phyloP scores from a whole-genome alignment of 2,888 invertebrate species.

The Empis stercorea region DNA sequence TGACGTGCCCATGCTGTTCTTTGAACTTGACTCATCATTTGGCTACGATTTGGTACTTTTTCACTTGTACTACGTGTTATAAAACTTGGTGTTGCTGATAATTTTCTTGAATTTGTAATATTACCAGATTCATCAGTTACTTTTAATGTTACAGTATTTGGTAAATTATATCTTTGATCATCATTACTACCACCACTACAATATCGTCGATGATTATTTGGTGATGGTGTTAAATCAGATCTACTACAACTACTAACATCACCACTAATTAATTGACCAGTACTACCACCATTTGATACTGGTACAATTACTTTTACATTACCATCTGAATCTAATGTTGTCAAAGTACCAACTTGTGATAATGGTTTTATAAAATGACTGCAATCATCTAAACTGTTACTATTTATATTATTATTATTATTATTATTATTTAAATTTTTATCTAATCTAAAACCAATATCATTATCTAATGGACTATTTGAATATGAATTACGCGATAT shows the following conservation, averaged over 20 bases:
- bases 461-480: constrained; percentile 26
- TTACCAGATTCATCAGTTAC: constrained; percentile 42
- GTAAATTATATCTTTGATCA: constrained; percentile 23
- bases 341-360: constrained; percentile 48
- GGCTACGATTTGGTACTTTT: constrained; percentile 72
- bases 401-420: no score
- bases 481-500: constrained; percentile 33
- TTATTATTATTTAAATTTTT: constrained; percentile 37
- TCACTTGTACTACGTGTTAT: constrained; percentile 74
- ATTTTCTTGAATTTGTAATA: constrained; percentile 34
- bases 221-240: constrained; percentile 24
- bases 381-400: constrained; percentile 39
- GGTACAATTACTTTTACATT: constrained; percentile 50
- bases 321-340: constrained; percentile 48
- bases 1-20: constrained; percentile 76
- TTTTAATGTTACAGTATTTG: constrained; percentile 41
- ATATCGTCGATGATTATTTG: constrained; percentile 26
- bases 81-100: constrained; percentile 46
- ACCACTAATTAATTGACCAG: constrained; percentile 28
- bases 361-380: constrained; percentile 54
- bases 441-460: constrained; percentile 29
- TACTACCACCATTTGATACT: constrained; percentile 31
- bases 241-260: constrained; percentile 26
- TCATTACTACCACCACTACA: constrained; percentile 23
- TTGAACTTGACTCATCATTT: constrained; percentile 70